Conservation (phyloP, 2,113 vertebrate species). For the Ptilorrhoa leucosticta region DNA sequence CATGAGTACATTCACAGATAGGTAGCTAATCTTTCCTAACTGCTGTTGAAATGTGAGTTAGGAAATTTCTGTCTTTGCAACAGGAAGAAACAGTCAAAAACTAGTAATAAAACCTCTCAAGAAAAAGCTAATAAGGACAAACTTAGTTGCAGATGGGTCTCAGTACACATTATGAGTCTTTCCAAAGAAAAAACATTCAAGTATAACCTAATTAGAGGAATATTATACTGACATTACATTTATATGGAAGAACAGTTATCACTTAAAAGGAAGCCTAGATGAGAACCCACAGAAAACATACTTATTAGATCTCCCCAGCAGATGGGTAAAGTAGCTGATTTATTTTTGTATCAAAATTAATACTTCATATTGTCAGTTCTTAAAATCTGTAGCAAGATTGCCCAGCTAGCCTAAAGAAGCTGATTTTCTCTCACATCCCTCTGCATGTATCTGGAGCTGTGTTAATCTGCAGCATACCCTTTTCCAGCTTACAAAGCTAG, state of each 20-base stretch:
- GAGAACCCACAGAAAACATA: background rate
- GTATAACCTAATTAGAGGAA: background rate
- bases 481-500: background rate
- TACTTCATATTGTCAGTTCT: background rate
- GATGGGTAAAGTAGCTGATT: background rate
- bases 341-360: background rate
- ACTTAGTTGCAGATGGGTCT: background rate
- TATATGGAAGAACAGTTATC: background rate
- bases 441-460: background rate
- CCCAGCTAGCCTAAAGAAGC: background rate
- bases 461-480: background rate
- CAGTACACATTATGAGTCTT: background rate
- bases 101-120: background rate
- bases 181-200: background rate
- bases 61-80: background rate
- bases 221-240: background rate
- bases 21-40: background rate
- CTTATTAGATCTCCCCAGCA: background rate
- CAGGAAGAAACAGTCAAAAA: background rate
- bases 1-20: background rate
- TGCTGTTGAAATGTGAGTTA: background rate
- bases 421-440: background rate
- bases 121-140: background rate
- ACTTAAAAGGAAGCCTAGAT: background rate
- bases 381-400: background rate